These are phyloP conservation scores for Acanthornis magna DNA, from an alignment of 2,797 vertebrate genomes.

Conservation along the genomic window DNA sequence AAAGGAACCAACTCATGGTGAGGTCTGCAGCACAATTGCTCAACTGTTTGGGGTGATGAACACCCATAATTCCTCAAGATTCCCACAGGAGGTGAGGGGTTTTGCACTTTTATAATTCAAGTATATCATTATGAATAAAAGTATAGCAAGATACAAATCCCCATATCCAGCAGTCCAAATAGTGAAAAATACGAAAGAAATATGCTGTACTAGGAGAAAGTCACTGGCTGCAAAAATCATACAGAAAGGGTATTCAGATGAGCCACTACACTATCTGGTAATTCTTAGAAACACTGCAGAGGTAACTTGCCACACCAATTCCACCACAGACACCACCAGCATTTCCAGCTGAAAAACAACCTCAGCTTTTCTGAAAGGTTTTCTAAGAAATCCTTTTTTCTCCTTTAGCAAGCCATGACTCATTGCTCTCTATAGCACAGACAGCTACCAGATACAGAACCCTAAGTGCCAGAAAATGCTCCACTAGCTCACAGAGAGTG, in stretches of 20 bases:
- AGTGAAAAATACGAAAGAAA: background rate
- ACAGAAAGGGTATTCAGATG: background rate
- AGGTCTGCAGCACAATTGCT: background rate
- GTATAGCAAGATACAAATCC: background rate
- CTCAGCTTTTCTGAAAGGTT: slow-evolving; percentile 19
- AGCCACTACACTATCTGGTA: background rate
- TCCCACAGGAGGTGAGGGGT: background rate
- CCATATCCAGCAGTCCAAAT: background rate
- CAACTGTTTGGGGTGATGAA: slow-evolving; percentile 4
- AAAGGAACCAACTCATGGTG: background rate
- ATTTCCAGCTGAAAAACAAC: slow-evolving; percentile 14
- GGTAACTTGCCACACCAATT: slow-evolving; percentile 3
- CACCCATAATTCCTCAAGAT: background rate
- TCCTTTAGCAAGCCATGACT: slow-evolving; percentile 35
- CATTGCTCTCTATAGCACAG: slow-evolving; percentile 40
- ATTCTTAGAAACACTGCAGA: slow-evolving; percentile 36
- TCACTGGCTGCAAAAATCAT: background rate
- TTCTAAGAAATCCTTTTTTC: slow-evolving; percentile 54
- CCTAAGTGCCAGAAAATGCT: slow-evolving; percentile 47
- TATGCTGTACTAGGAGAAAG: background rate
- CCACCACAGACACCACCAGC: slow-evolving; percentile 17
- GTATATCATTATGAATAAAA: background rate
- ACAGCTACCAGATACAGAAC: slow-evolving; percentile 47
- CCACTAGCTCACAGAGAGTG: slow-evolving; percentile 12
- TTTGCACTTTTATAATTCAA: background rate